Conservation (phyloP, 2,797 vertebrate species). For the Todus mexicanus region DNA sequence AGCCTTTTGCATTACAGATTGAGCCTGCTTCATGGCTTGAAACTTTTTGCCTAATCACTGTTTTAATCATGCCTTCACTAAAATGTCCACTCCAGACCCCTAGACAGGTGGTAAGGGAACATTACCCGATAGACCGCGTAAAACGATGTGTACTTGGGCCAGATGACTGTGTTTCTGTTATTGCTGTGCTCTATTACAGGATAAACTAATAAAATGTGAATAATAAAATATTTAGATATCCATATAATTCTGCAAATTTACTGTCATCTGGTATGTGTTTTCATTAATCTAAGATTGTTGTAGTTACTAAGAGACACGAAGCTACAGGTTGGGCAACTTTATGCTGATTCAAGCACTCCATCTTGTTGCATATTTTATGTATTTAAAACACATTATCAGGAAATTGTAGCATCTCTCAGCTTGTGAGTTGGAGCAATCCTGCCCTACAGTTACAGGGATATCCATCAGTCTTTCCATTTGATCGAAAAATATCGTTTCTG, state of each 20-base stretch:
- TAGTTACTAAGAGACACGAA: background rate
- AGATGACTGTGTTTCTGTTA: background rate
- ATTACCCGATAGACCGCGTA: background rate
- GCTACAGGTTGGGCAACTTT: background rate
- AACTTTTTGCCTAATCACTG: background rate
- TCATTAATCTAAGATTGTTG: background rate
- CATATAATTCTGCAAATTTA: background rate
- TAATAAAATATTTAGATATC: background rate
- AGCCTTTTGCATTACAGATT: background rate
- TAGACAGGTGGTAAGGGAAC: background rate
- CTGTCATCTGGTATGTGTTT: background rate
- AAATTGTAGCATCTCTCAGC: background rate
- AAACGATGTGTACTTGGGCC: background rate
- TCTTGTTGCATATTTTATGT: background rate
- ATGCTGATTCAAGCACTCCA: background rate
- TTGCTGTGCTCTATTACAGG: background rate
- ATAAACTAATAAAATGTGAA: background rate
- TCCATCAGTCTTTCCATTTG: background rate
- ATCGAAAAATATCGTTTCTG: background rate
- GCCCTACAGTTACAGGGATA: fast-evolving
- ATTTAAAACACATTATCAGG: background rate
- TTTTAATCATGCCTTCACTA: background rate
- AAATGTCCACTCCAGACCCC: background rate
- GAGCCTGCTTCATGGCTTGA: background rate
- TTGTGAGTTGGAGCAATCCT: background rate